Evolutionary conservation across 2,888 invertebrate species (phyloP), one percentile per base, ranked within the genome.

Genomic region (Serrognathus titanus): DNA sequence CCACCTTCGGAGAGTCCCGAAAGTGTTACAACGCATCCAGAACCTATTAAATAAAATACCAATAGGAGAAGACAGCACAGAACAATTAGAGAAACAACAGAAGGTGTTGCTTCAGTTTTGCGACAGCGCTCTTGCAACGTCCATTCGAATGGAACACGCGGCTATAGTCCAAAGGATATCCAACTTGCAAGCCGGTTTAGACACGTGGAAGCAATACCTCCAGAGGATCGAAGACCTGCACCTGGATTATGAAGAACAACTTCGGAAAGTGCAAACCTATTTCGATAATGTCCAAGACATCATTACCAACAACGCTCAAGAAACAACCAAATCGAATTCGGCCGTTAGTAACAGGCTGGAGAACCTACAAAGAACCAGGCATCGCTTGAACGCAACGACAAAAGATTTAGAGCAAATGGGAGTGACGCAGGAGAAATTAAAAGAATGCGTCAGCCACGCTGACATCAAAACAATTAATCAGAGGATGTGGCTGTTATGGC

Each of bases 391-490:
- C 6, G 81, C 80, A 57, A 79, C 85, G 48, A 82, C 82, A 43
- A 80, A 80, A 35, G 85, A 87, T 53, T 78, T 92, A 20, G 90
- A 92, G 72, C 80, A 84, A 36, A 78, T 92, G 0, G 87, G 86
- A 43, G 85, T 88, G 0, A 85, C 86, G 35, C 88, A 91, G 66
- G 92, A 93, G 73, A 88, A 92, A 74, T 79, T 94, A 2, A 90
- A 92, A 68, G 92, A 93, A 71, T 90, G 90, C 66, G 81, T 94
- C 4, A 91, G 90, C 73, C 91, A 92, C 0, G 85, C 87, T 47
- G 94, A 94, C 70, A 88, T 92, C 76, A 89, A 92, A 72, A 80
- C 86, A 10, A 84, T 93, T 48, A 86, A 87, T 64, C 93, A 93
- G 72, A 84, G 85, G 63, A 83, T 88, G 60, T 89, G 91, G 85